Evolutionary conservation across 2,113 vertebrate genomes (phyloP).

Genomic region (Anseranas semipalmata): DNA sequence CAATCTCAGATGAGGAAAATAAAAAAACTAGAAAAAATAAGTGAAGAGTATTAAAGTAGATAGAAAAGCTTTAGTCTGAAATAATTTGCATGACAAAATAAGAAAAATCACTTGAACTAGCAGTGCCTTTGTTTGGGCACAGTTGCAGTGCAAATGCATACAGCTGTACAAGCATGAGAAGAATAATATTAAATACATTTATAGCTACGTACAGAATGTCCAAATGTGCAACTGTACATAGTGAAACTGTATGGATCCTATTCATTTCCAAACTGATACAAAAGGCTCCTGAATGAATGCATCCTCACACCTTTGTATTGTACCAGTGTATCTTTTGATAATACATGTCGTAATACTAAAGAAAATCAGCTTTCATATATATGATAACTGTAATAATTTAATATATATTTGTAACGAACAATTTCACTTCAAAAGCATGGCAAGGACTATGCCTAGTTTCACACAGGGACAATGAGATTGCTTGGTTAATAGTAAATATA

Average conservation of each 20-base stretch:
- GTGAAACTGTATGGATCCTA: not conserved
- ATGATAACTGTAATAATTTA: not conserved
- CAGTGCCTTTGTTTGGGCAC: not conserved
- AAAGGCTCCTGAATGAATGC: not conserved
- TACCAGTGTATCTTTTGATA: not conserved
- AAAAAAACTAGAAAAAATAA: not conserved
- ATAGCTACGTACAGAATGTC: not conserved
- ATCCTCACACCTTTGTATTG: not conserved
- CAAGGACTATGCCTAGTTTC: not conserved
- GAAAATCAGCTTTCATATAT: not conserved
- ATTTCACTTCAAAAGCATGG: not conserved
- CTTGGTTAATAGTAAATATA: not conserved
- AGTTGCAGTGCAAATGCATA: not conserved
- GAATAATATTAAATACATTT: not conserved
- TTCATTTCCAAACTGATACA: not conserved
- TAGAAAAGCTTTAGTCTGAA: not conserved
- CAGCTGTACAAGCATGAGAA: not conserved
- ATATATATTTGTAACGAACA: not conserved
- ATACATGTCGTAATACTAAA: not conserved
- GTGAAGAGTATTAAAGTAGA: not conserved
- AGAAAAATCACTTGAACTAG: not conserved
- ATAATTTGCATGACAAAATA: not conserved
- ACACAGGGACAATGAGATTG: not conserved
- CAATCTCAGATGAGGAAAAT: not conserved
- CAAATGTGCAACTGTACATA: not conserved